phyloP scores from a whole-genome alignment of 2,888 invertebrate species.

The Callosobruchus maculatus region DNA sequence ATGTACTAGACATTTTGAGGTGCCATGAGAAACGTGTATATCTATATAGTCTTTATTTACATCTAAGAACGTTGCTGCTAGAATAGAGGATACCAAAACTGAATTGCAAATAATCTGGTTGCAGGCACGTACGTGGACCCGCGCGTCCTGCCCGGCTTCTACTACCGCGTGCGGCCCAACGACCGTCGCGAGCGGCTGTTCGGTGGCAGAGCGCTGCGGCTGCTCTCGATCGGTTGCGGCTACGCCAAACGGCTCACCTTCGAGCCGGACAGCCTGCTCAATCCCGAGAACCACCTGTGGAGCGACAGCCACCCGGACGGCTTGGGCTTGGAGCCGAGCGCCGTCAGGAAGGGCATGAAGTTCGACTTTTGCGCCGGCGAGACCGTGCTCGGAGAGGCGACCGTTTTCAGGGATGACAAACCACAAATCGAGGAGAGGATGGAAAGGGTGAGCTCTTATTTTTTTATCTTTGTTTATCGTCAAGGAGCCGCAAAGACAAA shows the following conservation, averaged over 20 bases:
- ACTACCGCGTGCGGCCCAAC: conserved; percentile 68
- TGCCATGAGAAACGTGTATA: no score
- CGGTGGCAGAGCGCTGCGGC: conserved; percentile 59
- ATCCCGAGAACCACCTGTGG: conserved; percentile 70
- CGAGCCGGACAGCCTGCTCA: conserved; percentile 59
- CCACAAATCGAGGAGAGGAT: conserved; percentile 66
- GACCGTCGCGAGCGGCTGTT: conserved; percentile 62
- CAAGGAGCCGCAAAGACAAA: no score
- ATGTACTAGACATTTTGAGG: no score
- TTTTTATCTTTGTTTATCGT: no score
- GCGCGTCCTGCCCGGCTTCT: conserved; percentile 68
- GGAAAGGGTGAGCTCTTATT: conserved; percentile 49
- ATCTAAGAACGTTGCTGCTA: no score
- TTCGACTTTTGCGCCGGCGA: conserved; percentile 59
- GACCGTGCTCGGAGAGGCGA: conserved; percentile 62
- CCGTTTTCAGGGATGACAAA: conserved; percentile 64
- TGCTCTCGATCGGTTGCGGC: conserved; percentile 68
- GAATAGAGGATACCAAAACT: no score
- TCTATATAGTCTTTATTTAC: no score
- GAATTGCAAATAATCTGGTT: no score
- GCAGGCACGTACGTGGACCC: conserved; percentile 67
- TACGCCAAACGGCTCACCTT: conserved; percentile 75
- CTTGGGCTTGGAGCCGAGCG: conserved; percentile 64
- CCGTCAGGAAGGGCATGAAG: conserved; percentile 63
- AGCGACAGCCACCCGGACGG: conserved; percentile 74